Evolutionary conservation across 2,113 vertebrate genomes (phyloP).

Genomic region (Myiopsitta monachus): DNA sequence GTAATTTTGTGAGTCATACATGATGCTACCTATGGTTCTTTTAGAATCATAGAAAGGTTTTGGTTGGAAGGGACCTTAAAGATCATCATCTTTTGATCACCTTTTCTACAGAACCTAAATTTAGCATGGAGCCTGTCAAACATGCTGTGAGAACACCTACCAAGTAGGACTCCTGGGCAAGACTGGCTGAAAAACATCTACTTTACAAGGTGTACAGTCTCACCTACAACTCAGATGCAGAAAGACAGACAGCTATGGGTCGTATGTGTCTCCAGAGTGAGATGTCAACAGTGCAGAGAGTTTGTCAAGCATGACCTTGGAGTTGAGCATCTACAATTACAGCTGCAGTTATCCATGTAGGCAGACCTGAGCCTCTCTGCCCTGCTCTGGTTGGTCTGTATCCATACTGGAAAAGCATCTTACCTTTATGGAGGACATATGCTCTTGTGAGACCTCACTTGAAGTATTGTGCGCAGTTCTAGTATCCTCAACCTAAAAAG

Average conservation of each 20-base stretch:
- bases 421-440: not conserved
- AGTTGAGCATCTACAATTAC: not conserved
- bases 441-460: too few species aligned
- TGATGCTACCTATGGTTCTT: not conserved
- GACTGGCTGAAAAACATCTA: not conserved
- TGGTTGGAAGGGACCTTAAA: not conserved
- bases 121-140: not conserved
- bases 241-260: not conserved
- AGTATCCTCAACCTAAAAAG: too few species aligned
- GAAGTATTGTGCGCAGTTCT: too few species aligned
- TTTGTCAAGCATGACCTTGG: not conserved
- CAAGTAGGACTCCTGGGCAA: not conserved
- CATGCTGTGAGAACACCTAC: not conserved
- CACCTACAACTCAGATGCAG: not conserved
- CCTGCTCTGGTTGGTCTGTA: not conserved
- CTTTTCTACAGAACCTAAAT: not conserved
- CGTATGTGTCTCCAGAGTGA: not conserved
- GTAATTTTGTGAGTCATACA: not conserved
- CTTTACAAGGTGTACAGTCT: not conserved
- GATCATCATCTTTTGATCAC: not conserved
- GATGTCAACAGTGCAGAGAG: not conserved
- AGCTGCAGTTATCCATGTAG: not conserved
- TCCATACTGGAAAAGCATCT: not conserved
- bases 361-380: not conserved
- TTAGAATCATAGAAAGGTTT: not conserved